Evolutionary conservation across 1,140 invertebrate genomes (phyloP).

Genomic region (Parasteatoda tepidariorum): DNA sequence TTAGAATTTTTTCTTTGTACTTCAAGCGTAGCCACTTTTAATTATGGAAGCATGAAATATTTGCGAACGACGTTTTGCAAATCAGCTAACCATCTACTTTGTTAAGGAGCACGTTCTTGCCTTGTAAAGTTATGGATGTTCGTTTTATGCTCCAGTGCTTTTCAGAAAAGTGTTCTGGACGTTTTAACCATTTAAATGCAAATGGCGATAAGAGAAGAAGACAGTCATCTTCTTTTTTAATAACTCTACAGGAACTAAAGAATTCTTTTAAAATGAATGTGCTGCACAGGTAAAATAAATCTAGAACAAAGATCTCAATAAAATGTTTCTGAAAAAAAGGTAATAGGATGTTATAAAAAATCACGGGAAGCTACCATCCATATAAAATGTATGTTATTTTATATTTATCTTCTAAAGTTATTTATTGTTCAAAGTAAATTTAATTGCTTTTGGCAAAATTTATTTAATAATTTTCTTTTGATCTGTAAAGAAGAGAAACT

Average conservation of each 20-base stretch:
- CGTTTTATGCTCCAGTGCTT: not conserved
- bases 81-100: not conserved
- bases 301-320: too few relatives aligned
- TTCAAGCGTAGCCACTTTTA: constrained; percentile 22
- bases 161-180: not conserved
- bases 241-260: not conserved
- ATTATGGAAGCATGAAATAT: constrained; percentile 40
- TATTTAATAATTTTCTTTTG: too few relatives aligned
- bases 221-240: not conserved
- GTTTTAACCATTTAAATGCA: not conserved
- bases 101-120: not conserved
- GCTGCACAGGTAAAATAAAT: too few relatives aligned
- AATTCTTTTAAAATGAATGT: not conserved
- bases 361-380: too few relatives aligned
- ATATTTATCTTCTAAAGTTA: too few relatives aligned
- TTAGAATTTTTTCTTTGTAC: not conserved
- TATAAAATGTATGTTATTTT: too few relatives aligned
- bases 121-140: not conserved
- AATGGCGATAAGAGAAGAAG: not conserved
- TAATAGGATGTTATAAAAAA: too few relatives aligned
- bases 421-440: too few relatives aligned
- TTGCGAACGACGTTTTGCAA: not conserved
- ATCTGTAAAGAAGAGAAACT: too few relatives aligned
- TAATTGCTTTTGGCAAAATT: too few relatives aligned
- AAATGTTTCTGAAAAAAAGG: too few relatives aligned